Evolutionary conservation across 2,888 invertebrate species (phyloP).

Genomic region (Drosophila acutilabella): DNA sequence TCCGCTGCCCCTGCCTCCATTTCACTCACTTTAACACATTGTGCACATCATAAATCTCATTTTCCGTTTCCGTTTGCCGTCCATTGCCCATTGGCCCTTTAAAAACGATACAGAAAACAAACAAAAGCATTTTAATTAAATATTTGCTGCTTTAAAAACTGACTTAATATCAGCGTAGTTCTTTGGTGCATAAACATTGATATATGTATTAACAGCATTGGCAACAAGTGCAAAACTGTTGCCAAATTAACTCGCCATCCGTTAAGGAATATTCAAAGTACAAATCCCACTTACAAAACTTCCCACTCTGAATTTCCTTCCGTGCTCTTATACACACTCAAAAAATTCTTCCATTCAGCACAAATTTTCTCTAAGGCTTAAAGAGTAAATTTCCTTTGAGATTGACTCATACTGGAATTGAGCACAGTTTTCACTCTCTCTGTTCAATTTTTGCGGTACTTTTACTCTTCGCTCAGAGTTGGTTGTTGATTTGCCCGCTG

Average conservation of each 20-base stretch:
- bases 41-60: constrained; percentile 79
- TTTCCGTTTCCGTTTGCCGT: constrained; percentile 73
- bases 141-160: constrained; percentile 43
- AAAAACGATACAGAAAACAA: background rate
- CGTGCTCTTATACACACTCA: constrained; percentile 62
- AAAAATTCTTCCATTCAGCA: constrained; percentile 64
- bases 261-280: constrained; percentile 54
- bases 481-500: constrained; percentile 23
- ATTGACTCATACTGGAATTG: constrained; percentile 38
- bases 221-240: constrained; percentile 68
- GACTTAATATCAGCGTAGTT: background rate
- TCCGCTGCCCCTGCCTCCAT: constrained; percentile 11
- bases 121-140: constrained; percentile 59
- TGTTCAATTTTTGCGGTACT: constrained; percentile 19
- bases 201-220: constrained; percentile 2
- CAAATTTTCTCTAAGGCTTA: constrained; percentile 8
- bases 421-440: constrained; percentile 1
- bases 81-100: constrained; percentile 48
- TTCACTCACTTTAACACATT: constrained; percentile 38
- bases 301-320: constrained; percentile 14
- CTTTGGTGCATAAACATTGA: constrained; percentile 2
- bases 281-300: constrained; percentile 24
- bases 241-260: constrained; percentile 25
- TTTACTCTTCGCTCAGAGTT: constrained; percentile 53
- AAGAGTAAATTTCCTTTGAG: constrained; percentile 63